Conservation (phyloP, 2,797 vertebrate genomes). For the Morelia viridis region DNA sequence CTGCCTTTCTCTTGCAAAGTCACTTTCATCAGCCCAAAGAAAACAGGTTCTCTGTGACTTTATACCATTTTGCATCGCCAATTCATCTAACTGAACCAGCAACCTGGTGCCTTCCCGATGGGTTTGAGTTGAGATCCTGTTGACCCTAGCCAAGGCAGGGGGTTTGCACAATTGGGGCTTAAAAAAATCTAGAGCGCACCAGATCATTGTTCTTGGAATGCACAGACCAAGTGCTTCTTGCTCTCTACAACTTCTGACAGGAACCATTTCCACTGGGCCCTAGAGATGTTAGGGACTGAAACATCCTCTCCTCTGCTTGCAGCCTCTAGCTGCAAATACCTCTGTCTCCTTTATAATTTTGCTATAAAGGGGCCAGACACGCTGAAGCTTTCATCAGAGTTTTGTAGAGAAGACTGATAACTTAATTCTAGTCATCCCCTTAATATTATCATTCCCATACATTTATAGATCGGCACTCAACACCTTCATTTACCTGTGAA, state of each 20-base stretch:
- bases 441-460: neutral
- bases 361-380: neutral
- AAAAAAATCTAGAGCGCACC: neutral
- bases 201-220: neutral
- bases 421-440: neutral
- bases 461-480: neutral
- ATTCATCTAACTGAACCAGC: neutral
- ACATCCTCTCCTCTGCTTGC: no score
- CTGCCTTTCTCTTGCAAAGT: slow-evolving; percentile 28
- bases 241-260: neutral
- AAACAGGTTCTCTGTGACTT: neutral
- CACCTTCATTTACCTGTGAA: neutral
- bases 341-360: slow-evolving; percentile 19
- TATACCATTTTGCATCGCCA: no score
- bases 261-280: neutral
- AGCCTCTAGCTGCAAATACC: neutral
- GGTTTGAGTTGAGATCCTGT: neutral
- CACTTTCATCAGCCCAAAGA: neutral
- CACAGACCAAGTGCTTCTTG: neutral
- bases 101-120: neutral
- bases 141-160: neutral
- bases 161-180: neutral
- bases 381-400: neutral
- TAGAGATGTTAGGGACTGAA: neutral
- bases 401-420: neutral